phyloP scores from a whole-genome alignment of 2,113 vertebrate genomes.

The Falco punctatus region DNA sequence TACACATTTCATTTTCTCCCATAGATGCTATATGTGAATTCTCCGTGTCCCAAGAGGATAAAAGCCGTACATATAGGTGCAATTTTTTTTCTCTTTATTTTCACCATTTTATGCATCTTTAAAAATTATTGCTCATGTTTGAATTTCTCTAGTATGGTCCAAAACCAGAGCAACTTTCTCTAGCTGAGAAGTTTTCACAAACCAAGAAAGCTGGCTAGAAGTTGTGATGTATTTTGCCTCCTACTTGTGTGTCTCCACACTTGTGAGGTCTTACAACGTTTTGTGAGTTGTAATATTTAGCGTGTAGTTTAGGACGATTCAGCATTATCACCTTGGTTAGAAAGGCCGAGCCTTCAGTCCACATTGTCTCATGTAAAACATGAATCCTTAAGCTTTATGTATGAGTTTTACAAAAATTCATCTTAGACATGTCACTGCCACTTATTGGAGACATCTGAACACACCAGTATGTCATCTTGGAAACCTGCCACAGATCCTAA shows the following conservation, averaged over 20 bases:
- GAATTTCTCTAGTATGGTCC: background rate
- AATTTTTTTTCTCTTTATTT: background rate
- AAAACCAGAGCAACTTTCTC: conserved; percentile 14
- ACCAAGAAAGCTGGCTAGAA: conserved; percentile 8
- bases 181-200: background rate
- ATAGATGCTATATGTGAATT: background rate
- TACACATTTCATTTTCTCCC: background rate
- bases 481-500: background rate
- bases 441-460: background rate
- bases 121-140: background rate
- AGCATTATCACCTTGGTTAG: background rate
- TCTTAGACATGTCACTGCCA: background rate
- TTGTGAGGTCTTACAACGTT: background rate
- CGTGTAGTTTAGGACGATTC: background rate
- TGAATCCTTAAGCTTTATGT: background rate
- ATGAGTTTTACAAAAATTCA: background rate
- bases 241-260: background rate
- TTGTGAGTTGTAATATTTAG: background rate
- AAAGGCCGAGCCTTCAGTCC: background rate
- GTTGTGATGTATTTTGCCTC: background rate
- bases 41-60: background rate
- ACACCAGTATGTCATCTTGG: background rate
- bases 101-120: background rate
- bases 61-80: background rate
- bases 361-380: background rate